Conservation (phyloP, 2,797 vertebrate species). For the Alcedo quadribrachys region DNA sequence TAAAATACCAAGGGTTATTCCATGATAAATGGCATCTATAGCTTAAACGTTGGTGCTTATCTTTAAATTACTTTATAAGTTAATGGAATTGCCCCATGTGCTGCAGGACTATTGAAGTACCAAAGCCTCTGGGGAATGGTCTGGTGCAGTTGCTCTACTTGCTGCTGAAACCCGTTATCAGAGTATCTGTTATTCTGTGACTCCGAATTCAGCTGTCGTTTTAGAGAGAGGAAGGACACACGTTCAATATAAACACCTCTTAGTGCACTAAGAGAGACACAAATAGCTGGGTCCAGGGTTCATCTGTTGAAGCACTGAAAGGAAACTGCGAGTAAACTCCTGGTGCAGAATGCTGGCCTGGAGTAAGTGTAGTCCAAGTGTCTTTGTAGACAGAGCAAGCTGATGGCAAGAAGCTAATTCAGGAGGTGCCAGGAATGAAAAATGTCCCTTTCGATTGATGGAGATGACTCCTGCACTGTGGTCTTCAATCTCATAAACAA, state of each 20-base stretch:
- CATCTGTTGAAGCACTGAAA: neutral
- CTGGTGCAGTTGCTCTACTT: neutral
- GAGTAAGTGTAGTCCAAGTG: fast-evolving
- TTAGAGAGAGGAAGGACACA: neutral
- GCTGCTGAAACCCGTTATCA: neutral
- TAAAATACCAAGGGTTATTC: neutral
- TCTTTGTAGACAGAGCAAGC: neutral
- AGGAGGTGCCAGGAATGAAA: neutral
- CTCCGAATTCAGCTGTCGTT: neutral
- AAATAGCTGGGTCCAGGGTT: neutral
- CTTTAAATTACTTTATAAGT: neutral
- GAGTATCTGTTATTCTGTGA: neutral
- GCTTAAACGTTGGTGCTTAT: neutral
- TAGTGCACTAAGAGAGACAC: neutral
- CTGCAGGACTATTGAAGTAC: neutral
- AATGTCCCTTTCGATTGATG: neutral
- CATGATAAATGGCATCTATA: neutral
- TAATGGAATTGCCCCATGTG: neutral
- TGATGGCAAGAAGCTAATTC: neutral
- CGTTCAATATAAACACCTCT: neutral
- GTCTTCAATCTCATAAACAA: neutral
- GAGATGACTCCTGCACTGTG: neutral
- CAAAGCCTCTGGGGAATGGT: fast-evolving
- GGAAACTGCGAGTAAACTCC: neutral
- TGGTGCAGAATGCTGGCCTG: neutral